Base-by-base conservation (phyloP, 2,113 vertebrate genomes). In the Caracal caracal region DNA sequence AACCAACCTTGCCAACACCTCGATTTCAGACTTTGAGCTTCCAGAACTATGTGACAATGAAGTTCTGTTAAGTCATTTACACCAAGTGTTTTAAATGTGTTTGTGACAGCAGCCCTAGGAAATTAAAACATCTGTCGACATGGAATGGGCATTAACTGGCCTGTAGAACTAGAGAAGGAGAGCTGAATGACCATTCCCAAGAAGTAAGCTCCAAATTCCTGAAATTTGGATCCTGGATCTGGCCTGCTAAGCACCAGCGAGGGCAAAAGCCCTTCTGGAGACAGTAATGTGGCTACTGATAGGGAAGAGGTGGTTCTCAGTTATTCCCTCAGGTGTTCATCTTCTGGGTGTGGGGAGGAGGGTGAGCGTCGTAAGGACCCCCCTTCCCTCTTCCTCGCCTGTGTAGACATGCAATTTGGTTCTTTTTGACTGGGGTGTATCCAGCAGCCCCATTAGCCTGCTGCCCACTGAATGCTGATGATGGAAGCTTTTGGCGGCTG, bases 341-440 rank as follows among this genome's bases (percentile, higher is more conserved):
- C 37, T 65, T 78, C 56, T 75, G 22, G 19, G 16, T 4, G 43
- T 43, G 15, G 33, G 2, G 53, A 4, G 9, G 7, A 16, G 56
- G 11, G 5, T 6, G 20, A 19, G 20, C 6, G 5, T 0, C 37
- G 1, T 16, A 28, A 20, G 24, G 11, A n/a, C 16, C 78, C 16
- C 78, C 26, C 4, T 0, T 68, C 49, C 24, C 81, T 15, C 26
- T 71, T 76, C 35, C 40, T 92, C 1, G 0, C 17, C 76, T 79
- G 20, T 24, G n/a, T 70, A 70, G 35, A 24, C n/a, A 26, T 75
- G n/a, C 1, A 5, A 7, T 56, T 12, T 51, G 28, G 19, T 33
- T 89, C 22, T 26, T 3, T 33, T 28, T 70, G n/a, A 59, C 70
- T 63, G 30, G 47, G 28, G 33, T 40, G 51, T 4, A 8, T n/a